Evolutionary conservation across 1,140 invertebrate genomes (phyloP).

Genomic region (Drosophila willistoni): DNA sequence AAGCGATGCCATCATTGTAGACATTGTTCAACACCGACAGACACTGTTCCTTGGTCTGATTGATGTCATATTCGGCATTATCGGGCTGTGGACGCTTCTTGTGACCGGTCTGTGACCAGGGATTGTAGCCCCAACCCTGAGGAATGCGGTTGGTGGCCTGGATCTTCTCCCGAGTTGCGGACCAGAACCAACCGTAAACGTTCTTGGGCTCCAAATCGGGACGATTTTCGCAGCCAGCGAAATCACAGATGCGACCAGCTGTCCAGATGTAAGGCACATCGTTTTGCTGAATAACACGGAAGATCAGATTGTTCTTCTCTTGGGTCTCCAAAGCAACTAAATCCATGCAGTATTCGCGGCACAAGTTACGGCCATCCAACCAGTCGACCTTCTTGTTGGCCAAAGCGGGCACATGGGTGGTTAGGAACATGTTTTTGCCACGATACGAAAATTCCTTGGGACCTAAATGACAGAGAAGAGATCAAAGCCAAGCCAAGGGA

Average conservation of each 20-base stretch:
- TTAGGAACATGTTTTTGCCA: conserved; percentile 95
- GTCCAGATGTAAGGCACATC: conserved; percentile 97
- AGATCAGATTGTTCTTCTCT: conserved; percentile 94
- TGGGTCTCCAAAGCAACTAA: conserved; percentile 93
- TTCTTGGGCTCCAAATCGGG: conserved; percentile 93
- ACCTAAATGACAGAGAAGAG: conserved; percentile 84
- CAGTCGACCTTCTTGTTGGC: conserved; percentile 92
- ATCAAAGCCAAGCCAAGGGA: conserved; percentile 24
- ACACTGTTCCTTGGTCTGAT: conserved; percentile 93
- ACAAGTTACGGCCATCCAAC: conserved; percentile 94
- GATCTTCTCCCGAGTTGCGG: conserved; percentile 94
- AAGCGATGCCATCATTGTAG: conserved; percentile 94
- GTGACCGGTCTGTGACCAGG: conserved; percentile 95
- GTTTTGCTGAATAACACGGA: conserved; percentile 92
- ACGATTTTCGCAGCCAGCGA: conserved; percentile 94
- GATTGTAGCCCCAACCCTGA: conserved; percentile 87
- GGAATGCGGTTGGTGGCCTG: conserved; percentile 90
- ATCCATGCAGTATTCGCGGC: conserved; percentile 96
- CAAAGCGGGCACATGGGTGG: conserved; percentile 90
- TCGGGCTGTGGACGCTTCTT: conserved; percentile 94
- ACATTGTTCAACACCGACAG: conserved; percentile 94
- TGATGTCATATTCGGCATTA: conserved; percentile 96
- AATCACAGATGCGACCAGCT: conserved; percentile 94
- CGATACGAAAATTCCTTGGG: conserved; percentile 94
- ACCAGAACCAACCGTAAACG: conserved; percentile 96